These are phyloP conservation scores for Cheilosia variabilis DNA, from an alignment of 2,888 invertebrate species.

Conservation along the genomic window DNA sequence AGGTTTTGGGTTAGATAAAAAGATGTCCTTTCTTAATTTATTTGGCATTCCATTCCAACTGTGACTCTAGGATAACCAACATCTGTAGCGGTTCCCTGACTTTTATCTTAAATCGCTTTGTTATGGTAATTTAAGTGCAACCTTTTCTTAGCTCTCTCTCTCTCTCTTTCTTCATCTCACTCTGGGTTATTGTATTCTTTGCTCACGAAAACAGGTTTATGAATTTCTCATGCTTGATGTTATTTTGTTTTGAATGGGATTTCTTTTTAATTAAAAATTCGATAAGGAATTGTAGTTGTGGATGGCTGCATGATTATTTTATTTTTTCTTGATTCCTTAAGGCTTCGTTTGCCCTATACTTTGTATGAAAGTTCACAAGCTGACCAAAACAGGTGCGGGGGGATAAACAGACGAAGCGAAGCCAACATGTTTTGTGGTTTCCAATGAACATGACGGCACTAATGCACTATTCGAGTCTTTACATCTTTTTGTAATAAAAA, in stretches of 20 bases:
- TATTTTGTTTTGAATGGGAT: slow-evolving; percentile 61
- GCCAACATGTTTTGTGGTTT: slow-evolving; percentile 66
- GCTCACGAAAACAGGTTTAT: slow-evolving; percentile 52
- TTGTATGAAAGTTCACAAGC: slow-evolving; percentile 23
- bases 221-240: slow-evolving; percentile 68
- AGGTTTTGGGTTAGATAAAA: slow-evolving; percentile 57
- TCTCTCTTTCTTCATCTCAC: background rate
- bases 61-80: slow-evolving; percentile 45
- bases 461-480: slow-evolving; percentile 71
- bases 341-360: slow-evolving; percentile 11
- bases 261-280: slow-evolving; percentile 69
- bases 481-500: slow-evolving; percentile 72
- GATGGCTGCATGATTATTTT: slow-evolving; percentile 41
- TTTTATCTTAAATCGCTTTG: slow-evolving; percentile 60
- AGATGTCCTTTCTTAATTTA: slow-evolving; percentile 58
- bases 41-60: slow-evolving; percentile 31
- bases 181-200: background rate
- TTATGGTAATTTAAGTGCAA: slow-evolving; percentile 67
- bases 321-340: slow-evolving; percentile 24
- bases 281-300: slow-evolving; percentile 58
- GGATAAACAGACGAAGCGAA: slow-evolving; percentile 9
- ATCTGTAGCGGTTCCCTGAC: slow-evolving; percentile 48
- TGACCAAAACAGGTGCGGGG: slow-evolving; percentile 14
- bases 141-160: slow-evolving; percentile 17
- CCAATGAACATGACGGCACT: slow-evolving; percentile 71